A percentile compares a stretch with the other conserved stretches of the same genome.
phyloP scores from a whole-genome alignment of 1,140 invertebrate species.

The Anastrepha ludens region DNA sequence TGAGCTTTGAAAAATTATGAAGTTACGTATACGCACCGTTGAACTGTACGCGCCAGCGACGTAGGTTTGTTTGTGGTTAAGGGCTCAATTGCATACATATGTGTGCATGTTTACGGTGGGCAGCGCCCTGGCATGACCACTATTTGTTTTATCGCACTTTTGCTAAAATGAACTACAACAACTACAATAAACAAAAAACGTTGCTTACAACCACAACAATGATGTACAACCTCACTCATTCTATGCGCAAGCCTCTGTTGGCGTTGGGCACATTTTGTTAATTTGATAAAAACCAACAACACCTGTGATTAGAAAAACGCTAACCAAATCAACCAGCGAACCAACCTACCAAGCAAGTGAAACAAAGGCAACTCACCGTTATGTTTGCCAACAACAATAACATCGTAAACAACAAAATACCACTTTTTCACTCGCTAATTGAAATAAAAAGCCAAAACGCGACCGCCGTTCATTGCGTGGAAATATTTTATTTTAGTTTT shows the following conservation, averaged over 20 bases:
- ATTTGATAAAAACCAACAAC: conserved; percentile 72
- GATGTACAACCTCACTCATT: neutral
- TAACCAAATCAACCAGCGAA: conserved; percentile 48
- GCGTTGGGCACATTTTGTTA: conserved; percentile 66
- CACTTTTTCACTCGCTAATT: conserved; percentile 60
- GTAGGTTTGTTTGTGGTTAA: neutral
- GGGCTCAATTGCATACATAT: neutral
- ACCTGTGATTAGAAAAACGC: conserved; percentile 66
- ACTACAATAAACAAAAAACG: conserved; percentile 4
- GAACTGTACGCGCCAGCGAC: neutral
- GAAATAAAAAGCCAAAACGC: conserved; percentile 58
- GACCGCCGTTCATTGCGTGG: neutral
- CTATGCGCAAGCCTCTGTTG: neutral
- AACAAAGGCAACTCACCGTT: too few relatives aligned
- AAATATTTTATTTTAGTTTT: neutral
- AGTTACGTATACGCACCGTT: conserved; percentile 43
- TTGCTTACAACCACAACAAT: conserved; percentile 53
- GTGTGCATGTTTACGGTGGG: neutral
- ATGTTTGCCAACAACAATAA: too few relatives aligned
- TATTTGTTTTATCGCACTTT: conserved; percentile 74
- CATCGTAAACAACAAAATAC: too few relatives aligned
- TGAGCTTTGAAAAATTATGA: conserved; percentile 36
- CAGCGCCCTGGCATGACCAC: conserved; percentile 54
- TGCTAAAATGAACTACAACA: conserved; percentile 62
- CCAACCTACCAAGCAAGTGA: neutral